Base-by-base conservation (phyloP, 2,888 invertebrate species). In the Electrophaes corylata region DNA sequence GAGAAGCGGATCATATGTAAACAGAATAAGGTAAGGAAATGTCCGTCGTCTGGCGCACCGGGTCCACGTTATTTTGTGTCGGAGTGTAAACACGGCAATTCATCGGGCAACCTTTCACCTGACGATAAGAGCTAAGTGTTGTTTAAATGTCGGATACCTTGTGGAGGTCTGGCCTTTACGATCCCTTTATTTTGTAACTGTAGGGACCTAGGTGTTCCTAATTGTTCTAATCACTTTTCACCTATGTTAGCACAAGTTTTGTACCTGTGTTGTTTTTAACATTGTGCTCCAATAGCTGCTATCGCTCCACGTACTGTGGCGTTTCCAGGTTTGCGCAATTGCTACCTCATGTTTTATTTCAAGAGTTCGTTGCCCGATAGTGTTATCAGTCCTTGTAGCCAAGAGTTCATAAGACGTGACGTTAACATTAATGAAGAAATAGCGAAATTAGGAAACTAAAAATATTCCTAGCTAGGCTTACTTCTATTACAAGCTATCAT, bases 61-160 rank as follows among this genome's bases (percentile, higher is more conserved):
- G 56, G 46, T 46, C 40, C 50, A 54, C 60, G 50, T 57, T 60
- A 60, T 60, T 65, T 72, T 75, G 72, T 73, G 69, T 66, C 66
- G 65, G 72, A 73, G 73, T 71, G 76, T 83, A 82, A 83, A 81
- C 80, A 79, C 71, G 70, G 73, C 81, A 79, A 81, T 83, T 79
- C 79, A 81, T 82, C 77, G 72, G 72, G 73, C 80, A 82, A 86
- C 85, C 86, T 86, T 84, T 86, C 86, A 86, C 86, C 86, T 85
- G 81, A 66, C 71, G 84, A 86, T 84, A 85, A 83, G 76, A 70
- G 73, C 73, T 77, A 79, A 83, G 78, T 80, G 79, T 78, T 76
- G 74, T 79, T 79, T 76, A 74, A 76, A 73, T 78, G 73, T 74
- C 73, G 70, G 73, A 74, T 73, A 71, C 70, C 71, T 64, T 69